phyloP scores from a whole-genome alignment of 2,113 vertebrate species.

The Cyanoramphus novaezelandiae region DNA sequence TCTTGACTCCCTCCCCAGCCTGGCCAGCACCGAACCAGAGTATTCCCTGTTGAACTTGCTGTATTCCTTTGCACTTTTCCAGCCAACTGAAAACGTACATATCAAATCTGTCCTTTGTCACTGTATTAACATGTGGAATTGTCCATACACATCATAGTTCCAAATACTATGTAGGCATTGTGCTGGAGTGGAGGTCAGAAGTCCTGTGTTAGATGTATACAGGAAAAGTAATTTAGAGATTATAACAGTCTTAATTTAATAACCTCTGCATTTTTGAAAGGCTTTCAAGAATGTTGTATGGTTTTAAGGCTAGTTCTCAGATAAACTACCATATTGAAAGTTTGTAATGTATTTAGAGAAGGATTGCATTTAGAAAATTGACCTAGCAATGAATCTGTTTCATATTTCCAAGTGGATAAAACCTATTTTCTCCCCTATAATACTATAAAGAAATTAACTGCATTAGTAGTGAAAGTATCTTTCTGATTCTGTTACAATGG shows the following conservation, averaged over 20 bases:
- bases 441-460: slow-evolving; percentile 23
- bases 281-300: not conserved
- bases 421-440: not conserved
- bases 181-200: not conserved
- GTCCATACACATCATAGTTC: not conserved
- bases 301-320: not conserved
- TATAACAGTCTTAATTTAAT: slow-evolving; percentile 3
- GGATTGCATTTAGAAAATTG: slow-evolving; percentile 16
- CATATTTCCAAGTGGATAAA: slow-evolving; percentile 27
- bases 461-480: not conserved
- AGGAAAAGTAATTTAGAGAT: slow-evolving; percentile 21
- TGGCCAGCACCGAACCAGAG: not conserved
- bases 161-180: not conserved
- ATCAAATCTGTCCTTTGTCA: not conserved
- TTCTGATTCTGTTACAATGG: slow-evolving; percentile 20
- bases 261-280: not conserved
- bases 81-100: not conserved
- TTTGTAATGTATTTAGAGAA: slow-evolving; percentile 37
- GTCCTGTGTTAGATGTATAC: not conserved
- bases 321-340: not conserved
- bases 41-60: not conserved
- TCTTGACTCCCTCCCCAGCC: not conserved
- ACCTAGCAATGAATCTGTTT: not conserved
- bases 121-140: not conserved
- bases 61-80: not conserved